Evolutionary conservation across 2,797 vertebrate species (phyloP).

Genomic region (Sebastes kiyomatsui): DNA sequence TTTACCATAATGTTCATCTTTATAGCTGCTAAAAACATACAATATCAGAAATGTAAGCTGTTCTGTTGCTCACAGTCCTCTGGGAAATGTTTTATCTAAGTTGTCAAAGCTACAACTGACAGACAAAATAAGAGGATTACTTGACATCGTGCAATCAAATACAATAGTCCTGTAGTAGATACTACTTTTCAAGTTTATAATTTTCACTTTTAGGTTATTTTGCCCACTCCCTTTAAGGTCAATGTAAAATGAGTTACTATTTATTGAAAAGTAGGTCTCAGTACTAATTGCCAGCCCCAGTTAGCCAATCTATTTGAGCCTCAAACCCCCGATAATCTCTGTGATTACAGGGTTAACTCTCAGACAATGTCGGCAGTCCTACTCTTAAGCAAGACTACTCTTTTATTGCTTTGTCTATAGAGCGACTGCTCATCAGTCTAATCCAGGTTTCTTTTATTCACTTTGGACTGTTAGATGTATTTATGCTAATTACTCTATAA

Average conservation of each 20-base stretch:
- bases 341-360: slow-evolving; percentile 69
- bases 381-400: slow-evolving; percentile 27
- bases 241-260: neutral
- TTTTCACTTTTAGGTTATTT: neutral
- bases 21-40: neutral
- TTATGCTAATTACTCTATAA: neutral
- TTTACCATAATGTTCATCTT: neutral
- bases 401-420: neutral
- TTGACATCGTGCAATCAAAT: neutral
- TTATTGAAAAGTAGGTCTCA: slow-evolving; percentile 38
- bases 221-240: neutral
- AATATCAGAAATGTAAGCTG: neutral
- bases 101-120: neutral
- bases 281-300: slow-evolving; percentile 37
- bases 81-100: neutral
- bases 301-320: slow-evolving; percentile 55
- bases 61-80: neutral
- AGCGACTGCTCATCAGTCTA: slow-evolving; percentile 1
- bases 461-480: neutral
- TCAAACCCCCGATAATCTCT: slow-evolving; percentile 64
- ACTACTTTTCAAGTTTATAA: neutral
- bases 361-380: slow-evolving; percentile 31
- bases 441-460: slow-evolving; percentile 3
- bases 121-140: slow-evolving; percentile 8
- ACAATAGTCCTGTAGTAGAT: neutral